These are phyloP conservation scores for Ditylenchus weischeri DNA, from an alignment of 2,888 invertebrate species.

Conservation along the genomic window DNA sequence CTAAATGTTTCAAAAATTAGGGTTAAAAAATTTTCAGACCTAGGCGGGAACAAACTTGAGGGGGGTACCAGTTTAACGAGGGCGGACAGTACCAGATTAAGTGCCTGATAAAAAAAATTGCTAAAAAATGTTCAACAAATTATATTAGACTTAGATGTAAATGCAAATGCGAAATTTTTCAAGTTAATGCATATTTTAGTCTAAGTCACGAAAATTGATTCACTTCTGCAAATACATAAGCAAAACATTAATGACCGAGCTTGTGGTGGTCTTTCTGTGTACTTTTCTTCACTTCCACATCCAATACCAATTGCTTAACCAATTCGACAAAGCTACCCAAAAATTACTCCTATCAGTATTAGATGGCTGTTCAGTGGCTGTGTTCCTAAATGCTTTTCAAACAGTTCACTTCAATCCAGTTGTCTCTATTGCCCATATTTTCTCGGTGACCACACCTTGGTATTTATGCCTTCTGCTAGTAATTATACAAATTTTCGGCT, in stretches of 20 bases:
- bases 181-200: no score
- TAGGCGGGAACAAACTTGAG: no score
- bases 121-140: no score
- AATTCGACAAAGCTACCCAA: not conserved
- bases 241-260: not conserved
- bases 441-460: not conserved
- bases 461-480: not conserved
- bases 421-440: not conserved
- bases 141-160: no score
- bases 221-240: no score
- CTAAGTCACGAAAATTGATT: no score
- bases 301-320: not conserved
- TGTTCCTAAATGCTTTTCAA: not conserved
- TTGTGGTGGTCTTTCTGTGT: not conserved
- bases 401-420: constrained; percentile 7
- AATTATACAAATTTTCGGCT: not conserved
- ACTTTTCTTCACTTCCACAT: constrained; percentile 1
- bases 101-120: no score
- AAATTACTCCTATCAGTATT: not conserved
- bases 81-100: no score
- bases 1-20: no score
- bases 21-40: no score
- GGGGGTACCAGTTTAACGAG: no score
- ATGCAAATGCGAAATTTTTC: no score
- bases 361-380: not conserved